Base-by-base conservation (phyloP, 2,888 invertebrate species). In the Erebia aethiops region DNA sequence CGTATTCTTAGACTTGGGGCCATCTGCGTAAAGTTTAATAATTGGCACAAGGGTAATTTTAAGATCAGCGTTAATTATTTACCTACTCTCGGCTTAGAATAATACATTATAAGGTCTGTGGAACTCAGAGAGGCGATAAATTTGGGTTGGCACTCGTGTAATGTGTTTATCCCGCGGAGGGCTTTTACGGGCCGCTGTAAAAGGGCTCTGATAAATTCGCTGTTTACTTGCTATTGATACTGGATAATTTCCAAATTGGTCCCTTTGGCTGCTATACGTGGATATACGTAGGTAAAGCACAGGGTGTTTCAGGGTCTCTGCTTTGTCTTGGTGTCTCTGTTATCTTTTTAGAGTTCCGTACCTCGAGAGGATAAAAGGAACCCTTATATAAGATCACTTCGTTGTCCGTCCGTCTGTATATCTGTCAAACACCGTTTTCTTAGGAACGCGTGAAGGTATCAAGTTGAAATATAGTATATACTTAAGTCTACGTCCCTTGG, bases 161-260 rank as follows among this genome's bases (percentile, higher is more conserved):
- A 78, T 77, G 73, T 80, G 77, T 80, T 79, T 79, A 78, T 78
- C 69, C 78, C 74, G 65, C 62, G 26, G 77, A 75, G 77, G 74
- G 74, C 75, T 76, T 80, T 77, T 77, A 75, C 73, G 69, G 71
- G 69, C 62, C 70, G 74, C 71, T 73, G 71, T 76, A 77, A 76
- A 73, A 76, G 76, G 75, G 71, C 77, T 77, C 70, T 73, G 74
- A 74, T 75, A 71, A 71, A 70, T 71, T 26, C 70, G 68, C 60
- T 62, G 67, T 67, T 67, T 70, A 68, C 63, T 67, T 62, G 43
- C 35, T 61, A 75, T 73, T 72, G 73, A 75, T 73, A 71, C 63
- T 64, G 71, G 61, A 64, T 71, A 69, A 43, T 58, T 69, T 61
- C 52, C 63, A 52, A 61, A 61, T 61, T 13, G 43, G 43, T 16